Conservation (phyloP, 30 jellyfish, hydroid and myxozoan species). For the Calvadosia cruxmelitensis region DNA sequence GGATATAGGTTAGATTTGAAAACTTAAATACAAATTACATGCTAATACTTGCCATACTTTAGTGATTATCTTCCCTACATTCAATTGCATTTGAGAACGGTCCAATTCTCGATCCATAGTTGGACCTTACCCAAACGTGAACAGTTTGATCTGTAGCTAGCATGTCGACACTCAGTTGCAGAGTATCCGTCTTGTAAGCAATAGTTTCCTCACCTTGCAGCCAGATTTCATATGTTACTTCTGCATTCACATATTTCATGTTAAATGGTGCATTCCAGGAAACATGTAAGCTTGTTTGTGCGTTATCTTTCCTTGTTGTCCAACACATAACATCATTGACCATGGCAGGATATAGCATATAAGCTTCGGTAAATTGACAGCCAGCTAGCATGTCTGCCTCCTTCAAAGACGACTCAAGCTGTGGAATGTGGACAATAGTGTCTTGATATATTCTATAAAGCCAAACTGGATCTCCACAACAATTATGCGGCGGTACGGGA, state of each 20-base stretch:
- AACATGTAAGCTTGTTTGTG: neutral
- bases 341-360: conserved; percentile 20
- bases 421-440: conserved; percentile 51
- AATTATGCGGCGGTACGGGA: conserved; percentile 48
- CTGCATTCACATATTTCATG: neutral
- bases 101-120: conserved; percentile 9
- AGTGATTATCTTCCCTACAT: conserved; percentile 1
- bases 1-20: too few relatives aligned
- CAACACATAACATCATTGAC: conserved; percentile 14
- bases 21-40: too few relatives aligned
- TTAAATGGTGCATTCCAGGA: conserved; percentile 39
- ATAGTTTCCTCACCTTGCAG: conserved; percentile 18
- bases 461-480: conserved; percentile 88
- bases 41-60: too few relatives aligned
- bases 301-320: neutral
- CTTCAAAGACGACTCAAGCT: conserved; percentile 2
- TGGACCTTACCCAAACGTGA: conserved; percentile 36
- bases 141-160: neutral
- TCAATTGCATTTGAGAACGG: conserved; percentile 22
- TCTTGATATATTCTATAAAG: conserved; percentile 77
- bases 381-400: neutral
- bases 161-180: conserved; percentile 5
- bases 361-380: neutral
- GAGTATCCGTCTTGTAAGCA: conserved; percentile 28
- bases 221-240: conserved; percentile 27